These are phyloP conservation scores for Galeopterus variegatus DNA, from an alignment of 2,113 vertebrate genomes.

Conservation along the genomic window DNA sequence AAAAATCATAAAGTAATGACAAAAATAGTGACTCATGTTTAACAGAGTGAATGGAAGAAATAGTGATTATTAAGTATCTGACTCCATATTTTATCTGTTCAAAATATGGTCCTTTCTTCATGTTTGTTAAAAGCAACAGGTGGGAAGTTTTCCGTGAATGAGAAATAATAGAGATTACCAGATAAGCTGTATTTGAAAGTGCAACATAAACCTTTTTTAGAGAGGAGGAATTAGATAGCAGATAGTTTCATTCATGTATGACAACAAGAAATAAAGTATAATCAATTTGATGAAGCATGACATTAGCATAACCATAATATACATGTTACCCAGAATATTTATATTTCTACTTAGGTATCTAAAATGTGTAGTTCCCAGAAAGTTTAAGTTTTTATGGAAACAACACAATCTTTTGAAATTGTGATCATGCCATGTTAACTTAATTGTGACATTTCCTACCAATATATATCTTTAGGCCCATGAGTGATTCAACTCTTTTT, in stretches of 20 bases:
- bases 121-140: not conserved
- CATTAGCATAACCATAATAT: not conserved
- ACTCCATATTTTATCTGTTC: not conserved
- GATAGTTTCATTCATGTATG: not conserved
- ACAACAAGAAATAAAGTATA: not conserved
- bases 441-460: not conserved
- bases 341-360: not conserved
- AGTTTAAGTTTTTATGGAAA: fast-evolving
- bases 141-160: not conserved
- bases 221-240: not conserved
- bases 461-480: not conserved
- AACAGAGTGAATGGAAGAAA: not conserved
- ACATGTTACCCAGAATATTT: not conserved
- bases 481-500: not conserved
- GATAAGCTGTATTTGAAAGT: not conserved
- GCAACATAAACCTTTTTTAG: not conserved
- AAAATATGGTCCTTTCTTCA: not conserved
- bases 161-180: not conserved
- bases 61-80: not conserved
- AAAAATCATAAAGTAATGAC: not conserved
- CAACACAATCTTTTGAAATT: not conserved
- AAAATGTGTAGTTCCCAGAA: not conserved
- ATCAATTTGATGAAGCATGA: not conserved
- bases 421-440: not conserved
- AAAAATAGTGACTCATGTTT: not conserved